A percentile compares a stretch with the other conserved stretches of the same genome.
Evolutionary conservation across 2,797 vertebrate genomes (phyloP).

Genomic region (Ceyx erithaca): DNA sequence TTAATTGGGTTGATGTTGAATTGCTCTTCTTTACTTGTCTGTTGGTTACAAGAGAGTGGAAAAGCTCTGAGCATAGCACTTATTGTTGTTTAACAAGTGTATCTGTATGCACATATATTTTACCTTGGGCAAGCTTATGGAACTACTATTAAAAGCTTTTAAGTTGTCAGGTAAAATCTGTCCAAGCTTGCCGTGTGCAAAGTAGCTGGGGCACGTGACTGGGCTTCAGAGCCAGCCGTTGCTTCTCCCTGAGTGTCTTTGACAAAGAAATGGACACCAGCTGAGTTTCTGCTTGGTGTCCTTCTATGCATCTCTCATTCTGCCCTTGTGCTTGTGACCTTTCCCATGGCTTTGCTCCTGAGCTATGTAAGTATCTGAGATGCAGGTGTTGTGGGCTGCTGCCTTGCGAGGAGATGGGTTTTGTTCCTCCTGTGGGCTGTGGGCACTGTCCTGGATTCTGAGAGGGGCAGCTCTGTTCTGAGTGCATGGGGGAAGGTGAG

Average conservation of each 20-base stretch:
- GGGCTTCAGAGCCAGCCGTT: fast-evolving
- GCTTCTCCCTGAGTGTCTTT: background rate
- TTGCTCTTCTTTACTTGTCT: background rate
- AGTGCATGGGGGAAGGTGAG: fast-evolving
- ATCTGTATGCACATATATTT: background rate
- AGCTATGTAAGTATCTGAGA: fast-evolving
- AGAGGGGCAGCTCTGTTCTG: background rate
- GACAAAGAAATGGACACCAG: background rate
- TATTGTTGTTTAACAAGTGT: background rate
- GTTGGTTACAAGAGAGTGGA: background rate
- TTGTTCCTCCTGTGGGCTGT: fast-evolving
- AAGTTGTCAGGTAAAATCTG: background rate
- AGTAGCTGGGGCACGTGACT: background rate
- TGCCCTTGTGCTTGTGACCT: background rate
- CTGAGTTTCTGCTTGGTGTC: background rate
- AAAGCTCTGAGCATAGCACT: background rate
- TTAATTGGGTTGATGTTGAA: background rate
- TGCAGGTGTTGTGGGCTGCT: background rate
- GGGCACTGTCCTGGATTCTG: fast-evolving
- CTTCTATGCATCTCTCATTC: background rate
- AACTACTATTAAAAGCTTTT: background rate
- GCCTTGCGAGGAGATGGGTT: background rate
- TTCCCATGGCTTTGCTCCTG: background rate
- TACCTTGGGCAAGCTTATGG: background rate
- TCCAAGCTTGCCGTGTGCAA: background rate